Evolutionary conservation across 2,113 vertebrate species (phyloP).

Genomic region (Podocnemis expansa): DNA sequence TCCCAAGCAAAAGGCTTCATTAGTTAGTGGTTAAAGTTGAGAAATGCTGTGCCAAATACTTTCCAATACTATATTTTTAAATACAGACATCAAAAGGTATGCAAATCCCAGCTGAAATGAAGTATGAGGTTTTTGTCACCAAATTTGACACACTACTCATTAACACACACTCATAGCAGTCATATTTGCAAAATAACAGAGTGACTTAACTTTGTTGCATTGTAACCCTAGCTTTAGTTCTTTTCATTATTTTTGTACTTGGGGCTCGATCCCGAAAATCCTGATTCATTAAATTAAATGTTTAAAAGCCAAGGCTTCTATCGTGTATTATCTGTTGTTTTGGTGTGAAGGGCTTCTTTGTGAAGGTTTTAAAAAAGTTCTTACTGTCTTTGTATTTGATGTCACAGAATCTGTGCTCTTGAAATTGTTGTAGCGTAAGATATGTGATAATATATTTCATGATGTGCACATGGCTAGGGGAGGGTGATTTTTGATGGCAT

Average conservation of each 20-base stretch:
- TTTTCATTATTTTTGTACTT: not conserved
- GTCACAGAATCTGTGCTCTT: not conserved
- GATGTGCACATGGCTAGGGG: not conserved
- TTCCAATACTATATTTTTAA: not conserved
- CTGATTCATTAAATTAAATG: not conserved
- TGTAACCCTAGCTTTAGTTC: not conserved
- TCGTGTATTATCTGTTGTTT: not conserved
- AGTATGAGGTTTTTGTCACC: not conserved
- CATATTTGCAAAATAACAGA: not conserved
- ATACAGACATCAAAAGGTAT: not conserved
- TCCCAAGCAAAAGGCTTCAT: not conserved
- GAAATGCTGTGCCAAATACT: not conserved
- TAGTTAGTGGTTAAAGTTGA: not conserved
- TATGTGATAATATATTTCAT: not conserved
- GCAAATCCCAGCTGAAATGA: not conserved
- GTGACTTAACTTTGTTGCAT: not conserved
- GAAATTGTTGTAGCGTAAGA: not conserved
- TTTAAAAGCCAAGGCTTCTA: no score
- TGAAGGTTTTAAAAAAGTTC: not conserved
- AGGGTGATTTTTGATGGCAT: not conserved
- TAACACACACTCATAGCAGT: not conserved
- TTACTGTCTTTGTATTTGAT: not conserved
- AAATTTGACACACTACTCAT: not conserved
- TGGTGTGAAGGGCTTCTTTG: not conserved
- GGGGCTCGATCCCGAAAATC: not conserved